Conservation (phyloP, 2,797 vertebrate species). For the Kryptolebias ocellatus region DNA sequence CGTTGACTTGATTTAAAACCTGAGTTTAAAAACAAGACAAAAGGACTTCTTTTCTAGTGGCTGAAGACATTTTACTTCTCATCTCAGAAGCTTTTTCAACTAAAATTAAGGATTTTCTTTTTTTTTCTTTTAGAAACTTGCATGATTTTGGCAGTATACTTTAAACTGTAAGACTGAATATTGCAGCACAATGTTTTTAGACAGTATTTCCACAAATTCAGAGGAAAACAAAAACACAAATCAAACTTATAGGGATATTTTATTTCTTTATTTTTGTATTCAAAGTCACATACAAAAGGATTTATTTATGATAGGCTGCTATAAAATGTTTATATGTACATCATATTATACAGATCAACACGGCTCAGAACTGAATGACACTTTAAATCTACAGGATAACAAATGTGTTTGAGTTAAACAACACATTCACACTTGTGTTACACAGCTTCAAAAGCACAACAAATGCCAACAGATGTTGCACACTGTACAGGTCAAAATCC, state of each 20-base stretch:
- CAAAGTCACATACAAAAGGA: slow-evolving; percentile 84
- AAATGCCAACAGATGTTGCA: slow-evolving; percentile 10
- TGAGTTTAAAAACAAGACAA: too few species aligned
- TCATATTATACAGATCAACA: slow-evolving; percentile 54
- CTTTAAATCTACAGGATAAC: slow-evolving; percentile 4
- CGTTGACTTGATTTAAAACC: too few species aligned
- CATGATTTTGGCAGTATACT: too few species aligned
- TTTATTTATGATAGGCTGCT: slow-evolving; percentile 64
- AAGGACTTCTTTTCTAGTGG: too few species aligned
- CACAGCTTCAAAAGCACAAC: slow-evolving; percentile 26
- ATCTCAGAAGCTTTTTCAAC: too few species aligned
- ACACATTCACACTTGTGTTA: slow-evolving; percentile 13
- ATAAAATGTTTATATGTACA: slow-evolving; percentile 81
- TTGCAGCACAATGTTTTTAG: too few species aligned
- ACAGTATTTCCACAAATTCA: too few species aligned
- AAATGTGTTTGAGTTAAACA: slow-evolving; percentile 9
- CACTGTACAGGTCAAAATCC: slow-evolving; percentile 18
- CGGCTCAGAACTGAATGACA: slow-evolving; percentile 16
- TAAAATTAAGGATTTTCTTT: too few species aligned
- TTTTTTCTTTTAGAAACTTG: too few species aligned
- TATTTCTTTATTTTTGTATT: slow-evolving; percentile 79
- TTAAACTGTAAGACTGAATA: too few species aligned
- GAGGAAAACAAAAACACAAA: not conserved
- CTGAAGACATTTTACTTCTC: too few species aligned
- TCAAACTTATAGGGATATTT: slow-evolving; percentile 55